phyloP scores from a whole-genome alignment of 1,140 invertebrate genomes.

The Goniozus legneri region DNA sequence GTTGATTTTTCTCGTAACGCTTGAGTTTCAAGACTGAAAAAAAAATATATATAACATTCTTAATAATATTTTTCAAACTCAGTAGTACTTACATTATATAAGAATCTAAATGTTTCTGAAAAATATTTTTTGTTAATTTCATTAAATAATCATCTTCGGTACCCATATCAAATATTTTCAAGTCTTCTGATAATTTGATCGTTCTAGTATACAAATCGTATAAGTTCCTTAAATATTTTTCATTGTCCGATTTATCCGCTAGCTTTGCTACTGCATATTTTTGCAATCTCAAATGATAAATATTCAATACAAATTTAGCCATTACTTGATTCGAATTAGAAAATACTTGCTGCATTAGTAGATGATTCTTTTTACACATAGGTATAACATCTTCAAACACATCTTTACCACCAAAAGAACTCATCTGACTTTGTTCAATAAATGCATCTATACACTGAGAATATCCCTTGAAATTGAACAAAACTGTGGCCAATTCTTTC shows the following conservation, averaged over 20 bases:
- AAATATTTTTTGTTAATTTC: conserved; percentile 81
- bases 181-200: conserved; percentile 68
- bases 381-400: conserved; percentile 90
- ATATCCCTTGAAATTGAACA: conserved; percentile 96
- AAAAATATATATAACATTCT: conserved; percentile 16
- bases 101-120: conserved; percentile 73
- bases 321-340: conserved; percentile 96
- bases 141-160: conserved; percentile 75
- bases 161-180: conserved; percentile 73
- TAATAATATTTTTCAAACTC: neutral
- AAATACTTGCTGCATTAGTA: conserved; percentile 90
- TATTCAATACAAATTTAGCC: conserved; percentile 95
- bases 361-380: conserved; percentile 85
- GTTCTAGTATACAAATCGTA: conserved; percentile 86
- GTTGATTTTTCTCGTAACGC: conserved; percentile 74
- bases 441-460: conserved; percentile 94
- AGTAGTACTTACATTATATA: conserved; percentile 67
- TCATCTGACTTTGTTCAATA: conserved; percentile 93
- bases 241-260: conserved; percentile 74
- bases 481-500: conserved; percentile 88
- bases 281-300: conserved; percentile 91
- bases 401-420: conserved; percentile 74
- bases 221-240: conserved; percentile 84
- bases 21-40: conserved; percentile 68
- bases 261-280: conserved; percentile 79